Conservation (phyloP, 2,113 vertebrate species). For the Garra rufa region DNA sequence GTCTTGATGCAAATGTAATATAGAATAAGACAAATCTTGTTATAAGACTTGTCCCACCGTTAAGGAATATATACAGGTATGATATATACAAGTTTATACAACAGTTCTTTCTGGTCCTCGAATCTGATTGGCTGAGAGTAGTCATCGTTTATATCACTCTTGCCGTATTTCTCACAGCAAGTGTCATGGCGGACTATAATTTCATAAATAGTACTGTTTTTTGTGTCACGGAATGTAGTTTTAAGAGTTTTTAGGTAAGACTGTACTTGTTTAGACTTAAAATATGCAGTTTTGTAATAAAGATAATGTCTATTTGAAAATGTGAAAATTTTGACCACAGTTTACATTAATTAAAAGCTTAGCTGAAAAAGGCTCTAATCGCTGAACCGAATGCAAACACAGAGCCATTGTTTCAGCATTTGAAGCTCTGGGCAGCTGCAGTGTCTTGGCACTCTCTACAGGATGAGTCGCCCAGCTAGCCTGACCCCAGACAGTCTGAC, state of each 20-base stretch:
- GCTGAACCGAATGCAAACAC: neutral
- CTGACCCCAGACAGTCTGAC: conserved; percentile 9
- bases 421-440: neutral
- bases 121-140: too few relatives aligned
- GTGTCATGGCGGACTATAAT: too few relatives aligned
- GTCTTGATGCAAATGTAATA: neutral
- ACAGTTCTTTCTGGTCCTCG: too few relatives aligned
- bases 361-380: neutral
- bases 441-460: neutral
- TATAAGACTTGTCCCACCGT: neutral
- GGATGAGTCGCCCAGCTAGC: neutral
- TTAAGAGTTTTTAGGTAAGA: too few relatives aligned
- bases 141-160: too few relatives aligned
- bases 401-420: neutral
- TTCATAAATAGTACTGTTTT: too few relatives aligned
- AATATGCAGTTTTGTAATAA: too few relatives aligned
- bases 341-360: neutral
- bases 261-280: too few relatives aligned
- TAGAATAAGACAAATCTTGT: neutral
- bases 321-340: neutral
- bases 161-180: too few relatives aligned
- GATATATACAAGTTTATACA: too few relatives aligned
- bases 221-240: too few relatives aligned
- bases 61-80: neutral
- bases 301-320: too few relatives aligned